Evolutionary conservation across 2,888 invertebrate genomes (phyloP).

Genomic region (Lasioglossum villosulum): DNA sequence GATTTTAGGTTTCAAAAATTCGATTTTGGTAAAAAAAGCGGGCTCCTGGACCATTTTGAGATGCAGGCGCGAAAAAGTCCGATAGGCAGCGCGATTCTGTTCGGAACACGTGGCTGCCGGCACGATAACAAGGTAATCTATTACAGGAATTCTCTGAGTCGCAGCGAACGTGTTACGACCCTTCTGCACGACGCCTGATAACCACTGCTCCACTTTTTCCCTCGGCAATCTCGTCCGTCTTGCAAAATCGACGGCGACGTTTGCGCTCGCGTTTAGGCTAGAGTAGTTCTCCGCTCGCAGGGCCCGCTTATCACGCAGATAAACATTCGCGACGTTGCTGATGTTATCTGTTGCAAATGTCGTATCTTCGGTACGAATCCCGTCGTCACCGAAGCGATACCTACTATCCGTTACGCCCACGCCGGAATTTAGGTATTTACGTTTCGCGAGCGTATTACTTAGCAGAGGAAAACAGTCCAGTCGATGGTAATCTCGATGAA

Average conservation of each 20-base stretch:
- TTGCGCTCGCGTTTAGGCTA: slow-evolving; percentile 7
- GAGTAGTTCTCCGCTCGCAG: neutral
- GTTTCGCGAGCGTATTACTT: slow-evolving; percentile 3
- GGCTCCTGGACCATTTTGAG: neutral
- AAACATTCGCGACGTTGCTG: slow-evolving; percentile 29
- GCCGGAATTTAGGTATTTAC: slow-evolving; percentile 32
- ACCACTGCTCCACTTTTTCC: slow-evolving; percentile 33
- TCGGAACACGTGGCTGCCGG: neutral
- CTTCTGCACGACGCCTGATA: slow-evolving; percentile 13
- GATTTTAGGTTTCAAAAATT: no score
- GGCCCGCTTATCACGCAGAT: slow-evolving; percentile 32
- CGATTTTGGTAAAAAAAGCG: no score
- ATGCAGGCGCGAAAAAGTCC: neutral
- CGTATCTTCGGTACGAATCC: slow-evolving; percentile 22
- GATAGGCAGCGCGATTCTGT: neutral
- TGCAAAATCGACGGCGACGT: slow-evolving; percentile 37
- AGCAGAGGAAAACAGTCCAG: neutral
- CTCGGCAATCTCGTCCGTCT: slow-evolving; percentile 25
- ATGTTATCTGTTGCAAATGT: slow-evolving; percentile 34
- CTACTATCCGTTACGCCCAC: slow-evolving; percentile 10
- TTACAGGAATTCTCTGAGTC: neutral
- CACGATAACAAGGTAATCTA: slow-evolving; percentile 10
- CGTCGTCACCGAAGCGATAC: slow-evolving; percentile 6
- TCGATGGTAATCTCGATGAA: neutral
- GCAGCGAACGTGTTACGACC: neutral